These are phyloP conservation scores for Galaxea fascicularis DNA, from an alignment of 92 coral and sea anemone genomes.

Conservation along the genomic window DNA sequence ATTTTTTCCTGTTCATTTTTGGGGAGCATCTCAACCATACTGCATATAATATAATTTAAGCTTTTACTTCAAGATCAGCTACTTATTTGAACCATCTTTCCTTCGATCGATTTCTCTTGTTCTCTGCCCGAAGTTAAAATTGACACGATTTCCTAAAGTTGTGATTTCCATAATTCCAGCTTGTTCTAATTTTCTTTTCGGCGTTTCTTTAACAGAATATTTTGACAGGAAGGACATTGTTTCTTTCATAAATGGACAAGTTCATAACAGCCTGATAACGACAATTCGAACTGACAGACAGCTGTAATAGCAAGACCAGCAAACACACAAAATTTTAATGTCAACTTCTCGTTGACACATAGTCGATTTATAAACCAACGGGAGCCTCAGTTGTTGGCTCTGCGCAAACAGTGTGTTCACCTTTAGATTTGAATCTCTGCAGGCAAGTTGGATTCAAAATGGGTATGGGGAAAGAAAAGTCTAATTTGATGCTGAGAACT, in stretches of 20 bases:
- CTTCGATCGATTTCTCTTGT: background rate
- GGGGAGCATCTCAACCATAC: too few relatives aligned
- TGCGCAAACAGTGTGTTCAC: background rate
- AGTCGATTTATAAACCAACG: too few relatives aligned
- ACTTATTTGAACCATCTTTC: background rate
- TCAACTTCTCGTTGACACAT: too few relatives aligned
- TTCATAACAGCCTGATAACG: background rate
- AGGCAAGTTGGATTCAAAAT: too few relatives aligned
- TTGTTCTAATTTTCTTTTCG: background rate
- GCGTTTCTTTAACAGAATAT: background rate
- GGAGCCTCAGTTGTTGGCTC: too few relatives aligned
- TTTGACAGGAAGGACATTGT: background rate
- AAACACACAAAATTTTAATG: background rate
- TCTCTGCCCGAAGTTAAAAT: background rate
- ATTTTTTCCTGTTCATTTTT: too few relatives aligned
- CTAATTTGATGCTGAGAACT: too few relatives aligned
- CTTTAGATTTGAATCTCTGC: too few relatives aligned
- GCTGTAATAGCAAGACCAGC: background rate
- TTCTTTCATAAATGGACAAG: background rate
- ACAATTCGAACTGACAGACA: background rate
- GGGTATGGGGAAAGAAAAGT: too few relatives aligned
- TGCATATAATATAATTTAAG: too few relatives aligned
- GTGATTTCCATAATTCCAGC: background rate
- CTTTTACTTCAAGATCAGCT: too few relatives aligned
- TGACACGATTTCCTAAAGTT: too few relatives aligned